Evolutionary conservation across 2,888 invertebrate genomes (phyloP).

Genomic region (Desoria tigrina): DNA sequence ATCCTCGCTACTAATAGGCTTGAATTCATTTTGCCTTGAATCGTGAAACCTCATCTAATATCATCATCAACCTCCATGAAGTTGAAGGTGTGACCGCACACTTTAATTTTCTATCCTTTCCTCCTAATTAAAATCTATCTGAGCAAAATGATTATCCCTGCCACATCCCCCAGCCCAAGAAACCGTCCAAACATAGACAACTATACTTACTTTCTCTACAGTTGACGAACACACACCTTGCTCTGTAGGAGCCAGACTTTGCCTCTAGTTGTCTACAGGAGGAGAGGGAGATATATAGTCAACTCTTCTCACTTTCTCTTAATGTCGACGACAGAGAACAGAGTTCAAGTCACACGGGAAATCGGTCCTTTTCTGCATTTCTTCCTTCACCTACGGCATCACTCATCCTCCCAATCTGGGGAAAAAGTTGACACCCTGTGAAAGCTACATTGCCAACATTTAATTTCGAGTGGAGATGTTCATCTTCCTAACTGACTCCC

Average conservation of each 20-base stretch:
- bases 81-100: conserved; percentile 41
- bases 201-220: conserved; percentile 27
- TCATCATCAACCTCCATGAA: conserved; percentile 34
- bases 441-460: conserved; percentile 29
- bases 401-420: conserved; percentile 27
- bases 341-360: conserved; percentile 22
- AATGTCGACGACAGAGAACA: neutral
- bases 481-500: conserved; percentile 16
- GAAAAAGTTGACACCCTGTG: conserved; percentile 37
- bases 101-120: conserved; percentile 45
- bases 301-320: conserved; percentile 14
- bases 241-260: neutral
- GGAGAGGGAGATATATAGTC: neutral
- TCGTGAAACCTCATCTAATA: conserved; percentile 36
- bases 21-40: conserved; percentile 20
- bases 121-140: conserved; percentile 50
- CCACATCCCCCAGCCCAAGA: conserved; percentile 19
- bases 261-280: neutral
- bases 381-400: conserved; percentile 25
- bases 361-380: conserved; percentile 21
- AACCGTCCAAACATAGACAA: conserved; percentile 20
- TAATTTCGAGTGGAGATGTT: conserved; percentile 20
- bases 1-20: conserved; percentile 18
- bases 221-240: conserved; percentile 16
- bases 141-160: conserved; percentile 42